Percentiles rank a stretch among this genome's conserved stretches.
These are phyloP conservation scores for Marronus borbonicus DNA, from an alignment of 2,888 invertebrate species.

Conservation along the genomic window DNA sequence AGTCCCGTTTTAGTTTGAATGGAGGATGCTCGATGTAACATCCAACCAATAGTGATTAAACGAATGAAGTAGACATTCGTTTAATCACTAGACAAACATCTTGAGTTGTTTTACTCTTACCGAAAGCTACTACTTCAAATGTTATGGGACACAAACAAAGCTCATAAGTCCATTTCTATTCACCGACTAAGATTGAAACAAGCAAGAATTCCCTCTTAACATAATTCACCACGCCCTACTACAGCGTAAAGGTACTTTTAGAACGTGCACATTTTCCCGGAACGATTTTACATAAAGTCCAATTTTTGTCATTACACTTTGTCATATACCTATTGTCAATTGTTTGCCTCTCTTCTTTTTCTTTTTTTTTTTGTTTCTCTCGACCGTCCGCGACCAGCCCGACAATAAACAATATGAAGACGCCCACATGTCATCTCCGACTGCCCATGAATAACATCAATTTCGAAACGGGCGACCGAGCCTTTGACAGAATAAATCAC, in stretches of 20 bases:
- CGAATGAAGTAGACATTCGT: too few species aligned
- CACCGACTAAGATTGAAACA: too few species aligned
- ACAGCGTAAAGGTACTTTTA: background rate
- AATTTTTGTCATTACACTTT: conserved; percentile 44
- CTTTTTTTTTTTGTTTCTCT: conserved; percentile 48
- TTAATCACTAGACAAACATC: too few species aligned
- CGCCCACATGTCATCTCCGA: conserved; percentile 56
- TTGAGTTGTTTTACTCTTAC: too few species aligned
- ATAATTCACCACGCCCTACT: conserved; percentile 1
- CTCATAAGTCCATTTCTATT: too few species aligned
- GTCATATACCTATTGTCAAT: conserved; percentile 58
- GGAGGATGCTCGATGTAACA: too few species aligned
- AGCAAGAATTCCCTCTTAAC: too few species aligned
- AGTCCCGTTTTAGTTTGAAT: too few species aligned
- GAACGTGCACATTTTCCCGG: conserved; percentile 19
- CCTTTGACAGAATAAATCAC: conserved; percentile 33
- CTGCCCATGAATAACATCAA: conserved; percentile 53
- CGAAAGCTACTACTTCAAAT: too few species aligned
- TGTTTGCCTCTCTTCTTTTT: conserved; percentile 51
- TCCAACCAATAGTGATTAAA: too few species aligned
- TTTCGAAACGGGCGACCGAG: conserved; percentile 51
- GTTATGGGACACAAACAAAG: too few species aligned
- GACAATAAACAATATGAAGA: conserved; percentile 57
- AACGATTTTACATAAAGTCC: conserved; percentile 17
- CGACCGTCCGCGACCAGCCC: conserved; percentile 28